Conservation (phyloP, 2,888 invertebrate species). For the Tetheella fluctuosa region DNA sequence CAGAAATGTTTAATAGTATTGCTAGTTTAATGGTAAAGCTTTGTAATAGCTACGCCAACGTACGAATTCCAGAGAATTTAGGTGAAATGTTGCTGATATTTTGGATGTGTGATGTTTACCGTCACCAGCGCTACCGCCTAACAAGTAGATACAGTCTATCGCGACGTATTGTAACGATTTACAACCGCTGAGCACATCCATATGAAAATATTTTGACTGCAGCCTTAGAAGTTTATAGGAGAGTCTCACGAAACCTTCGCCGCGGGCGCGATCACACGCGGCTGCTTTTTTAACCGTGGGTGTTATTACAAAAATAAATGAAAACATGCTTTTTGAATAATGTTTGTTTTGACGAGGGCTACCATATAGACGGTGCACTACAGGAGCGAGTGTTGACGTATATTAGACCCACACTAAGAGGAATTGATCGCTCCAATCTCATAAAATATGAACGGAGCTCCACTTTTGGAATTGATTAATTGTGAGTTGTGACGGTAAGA, state of each 20-base stretch:
- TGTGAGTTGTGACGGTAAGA: constrained; percentile 64
- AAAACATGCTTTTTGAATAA: constrained; percentile 74
- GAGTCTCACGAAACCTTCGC: constrained; percentile 61
- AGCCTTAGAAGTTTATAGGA: constrained; percentile 54
- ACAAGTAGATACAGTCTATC: constrained; percentile 7
- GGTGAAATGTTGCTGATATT: constrained; percentile 28
- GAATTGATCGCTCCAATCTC: constrained; percentile 70
- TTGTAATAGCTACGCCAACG: constrained; percentile 34
- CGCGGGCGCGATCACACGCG: constrained; percentile 64
- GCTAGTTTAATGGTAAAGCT: constrained; percentile 27
- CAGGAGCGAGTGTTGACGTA: constrained; percentile 63
- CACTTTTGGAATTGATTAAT: constrained; percentile 80
- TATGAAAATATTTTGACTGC: constrained; percentile 51
- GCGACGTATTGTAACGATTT: constrained; percentile 30
- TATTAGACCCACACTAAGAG: constrained; percentile 79
- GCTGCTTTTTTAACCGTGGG: constrained; percentile 61
- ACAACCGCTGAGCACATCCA: constrained; percentile 26
- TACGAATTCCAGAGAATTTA: constrained; percentile 26
- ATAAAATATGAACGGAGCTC: constrained; percentile 72
- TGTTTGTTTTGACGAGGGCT: constrained; percentile 77
- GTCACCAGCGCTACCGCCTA: constrained; percentile 26
- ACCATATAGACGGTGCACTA: constrained; percentile 64
- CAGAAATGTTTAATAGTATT: constrained; percentile 53
- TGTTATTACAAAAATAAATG: constrained; percentile 78
- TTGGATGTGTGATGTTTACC: constrained; percentile 52